Conservation (phyloP, 2,113 vertebrate species). For the Zapus hudsonius region DNA sequence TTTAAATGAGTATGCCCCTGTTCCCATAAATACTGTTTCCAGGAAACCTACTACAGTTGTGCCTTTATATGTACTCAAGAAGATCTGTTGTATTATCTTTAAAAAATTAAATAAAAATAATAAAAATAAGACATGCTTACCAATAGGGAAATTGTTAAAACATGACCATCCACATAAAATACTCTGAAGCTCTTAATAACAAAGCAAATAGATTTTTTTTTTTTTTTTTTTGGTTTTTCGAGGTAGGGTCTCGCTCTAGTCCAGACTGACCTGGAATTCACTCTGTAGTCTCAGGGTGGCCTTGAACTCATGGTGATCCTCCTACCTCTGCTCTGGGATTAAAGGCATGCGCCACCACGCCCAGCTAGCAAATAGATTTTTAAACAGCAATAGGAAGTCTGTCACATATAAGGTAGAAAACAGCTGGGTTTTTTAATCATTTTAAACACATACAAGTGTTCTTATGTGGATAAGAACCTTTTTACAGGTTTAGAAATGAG, state of each 20-base stretch:
- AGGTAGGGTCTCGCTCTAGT: too few species aligned
- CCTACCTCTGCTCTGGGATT: too few species aligned
- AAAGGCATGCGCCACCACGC: too few species aligned
- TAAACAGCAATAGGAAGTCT: not conserved
- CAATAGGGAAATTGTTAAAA: slow-evolving; percentile 14
- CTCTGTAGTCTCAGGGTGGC: too few species aligned
- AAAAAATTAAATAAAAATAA: slow-evolving; percentile 1
- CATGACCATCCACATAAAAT: not conserved
- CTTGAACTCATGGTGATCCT: too few species aligned
- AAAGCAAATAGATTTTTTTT: too few species aligned
- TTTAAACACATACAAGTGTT: slow-evolving; percentile 4
- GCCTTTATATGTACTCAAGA: not conserved
- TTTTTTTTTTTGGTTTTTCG: too few species aligned
- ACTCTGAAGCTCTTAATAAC: not conserved
- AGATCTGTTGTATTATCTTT: not conserved
- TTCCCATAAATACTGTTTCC: not conserved
- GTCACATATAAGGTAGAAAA: not conserved
- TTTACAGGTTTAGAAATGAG: not conserved
- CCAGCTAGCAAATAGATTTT: not conserved
- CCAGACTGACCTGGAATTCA: too few species aligned
- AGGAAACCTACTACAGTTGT: slow-evolving; percentile 8
- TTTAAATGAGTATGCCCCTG: not conserved
- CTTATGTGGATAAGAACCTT: not conserved
- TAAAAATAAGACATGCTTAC: not conserved
- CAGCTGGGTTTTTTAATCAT: slow-evolving; percentile 11